phyloP scores from a whole-genome alignment of 2,888 invertebrate species.

The Euplagia quadripunctaria region DNA sequence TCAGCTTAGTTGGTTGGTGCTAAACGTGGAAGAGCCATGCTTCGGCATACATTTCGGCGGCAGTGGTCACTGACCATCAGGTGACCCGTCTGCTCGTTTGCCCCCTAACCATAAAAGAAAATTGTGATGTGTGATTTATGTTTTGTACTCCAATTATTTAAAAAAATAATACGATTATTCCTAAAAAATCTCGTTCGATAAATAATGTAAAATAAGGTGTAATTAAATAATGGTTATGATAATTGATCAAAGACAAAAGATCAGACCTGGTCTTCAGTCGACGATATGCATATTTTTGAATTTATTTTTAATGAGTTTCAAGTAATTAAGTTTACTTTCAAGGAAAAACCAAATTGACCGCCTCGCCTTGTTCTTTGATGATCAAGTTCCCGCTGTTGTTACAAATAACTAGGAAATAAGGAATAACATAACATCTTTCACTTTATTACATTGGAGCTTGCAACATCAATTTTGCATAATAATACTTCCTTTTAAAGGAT shows the following conservation, averaged over 20 bases:
- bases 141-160: no score
- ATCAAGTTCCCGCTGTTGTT: neutral
- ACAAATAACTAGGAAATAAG: neutral
- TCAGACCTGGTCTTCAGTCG: neutral
- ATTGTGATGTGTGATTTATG: no score
- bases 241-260: no score
- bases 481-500: slow-evolving; percentile 6
- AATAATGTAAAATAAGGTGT: no score
- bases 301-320: neutral
- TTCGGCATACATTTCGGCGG: no score
- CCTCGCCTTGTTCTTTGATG: neutral
- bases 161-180: no score
- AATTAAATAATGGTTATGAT: no score
- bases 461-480: slow-evolving; percentile 7
- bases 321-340: neutral
- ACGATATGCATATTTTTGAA: neutral
- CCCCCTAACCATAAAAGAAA: no score
- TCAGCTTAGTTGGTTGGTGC: neutral
- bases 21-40: no score
- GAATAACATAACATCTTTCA: neutral
- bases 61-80: no score
- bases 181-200: no score
- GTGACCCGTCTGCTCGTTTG: no score
- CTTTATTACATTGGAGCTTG: neutral
- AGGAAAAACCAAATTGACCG: neutral